Evolutionary conservation across 2,797 vertebrate genomes (phyloP), one percentile per base, ranked within the genome.

Genomic region (Brachymystax lenok): DNA sequence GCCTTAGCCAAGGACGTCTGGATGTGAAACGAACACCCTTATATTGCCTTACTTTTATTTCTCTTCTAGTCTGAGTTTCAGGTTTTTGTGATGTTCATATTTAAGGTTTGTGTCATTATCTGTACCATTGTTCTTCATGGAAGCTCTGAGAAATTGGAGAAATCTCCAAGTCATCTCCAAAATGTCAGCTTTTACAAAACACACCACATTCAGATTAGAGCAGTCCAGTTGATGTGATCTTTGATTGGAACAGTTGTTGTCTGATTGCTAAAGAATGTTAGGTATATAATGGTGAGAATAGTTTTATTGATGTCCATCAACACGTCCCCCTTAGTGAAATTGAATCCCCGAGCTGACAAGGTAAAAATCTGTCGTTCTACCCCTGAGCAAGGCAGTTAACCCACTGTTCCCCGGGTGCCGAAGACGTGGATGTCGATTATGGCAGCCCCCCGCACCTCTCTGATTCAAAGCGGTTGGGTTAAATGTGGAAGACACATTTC

Each of bases 271-370:
- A 21, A 13, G 1, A 54, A 56, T 69, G 80, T 82, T 71, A 69
- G 81, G 81, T n/a, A 84, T 83, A 84, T 87, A 87, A 88, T 85
- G 88, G 84, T 82, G 73, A 64, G 84, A 86, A 90, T 84, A 80
- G 83, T 84, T 89, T 89, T 87, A 90, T 86, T 88, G 88, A 90
- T 90, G 85, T 83, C 83, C 83, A 19, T 51, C 51, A 16, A 2
- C 40, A 46, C 10, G 0, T 3, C 46, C 33, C 14, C 66, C 5
- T 19, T 5, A 7, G 6, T 66, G 17, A 33, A 83, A 85, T 81
- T 83, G 1, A 35, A 35, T 35, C 35, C 35, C 7, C 6, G 35
- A 35, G 35, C 35, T 35, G 35, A 35, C 35, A 35, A 35, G 35
- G 35, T 35, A 35, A 35, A 35, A 35, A 35, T 35, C 6, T 35